These are phyloP conservation scores for Labeo catla DNA, from an alignment of 2,113 vertebrate genomes.

Conservation along the genomic window DNA sequence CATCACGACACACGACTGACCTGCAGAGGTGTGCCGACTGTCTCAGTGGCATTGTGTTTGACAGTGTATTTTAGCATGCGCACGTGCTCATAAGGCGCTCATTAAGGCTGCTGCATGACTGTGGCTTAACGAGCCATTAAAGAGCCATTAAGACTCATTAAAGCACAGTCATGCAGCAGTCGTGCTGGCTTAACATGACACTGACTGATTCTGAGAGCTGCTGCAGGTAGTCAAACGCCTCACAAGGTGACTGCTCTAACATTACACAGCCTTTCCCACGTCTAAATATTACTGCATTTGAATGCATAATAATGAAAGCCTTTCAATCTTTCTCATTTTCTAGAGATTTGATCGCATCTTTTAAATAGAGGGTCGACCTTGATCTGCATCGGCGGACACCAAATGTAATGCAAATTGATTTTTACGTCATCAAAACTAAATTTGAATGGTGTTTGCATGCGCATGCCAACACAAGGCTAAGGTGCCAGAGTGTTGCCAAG, in stretches of 20 bases:
- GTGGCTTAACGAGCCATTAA: constrained; percentile 38
- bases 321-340: background rate
- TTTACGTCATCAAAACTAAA: background rate
- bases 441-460: background rate
- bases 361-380: constrained; percentile 7
- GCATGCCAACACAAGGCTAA: background rate
- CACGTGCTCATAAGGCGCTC: background rate
- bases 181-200: constrained; percentile 39
- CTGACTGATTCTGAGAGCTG: constrained; percentile 33
- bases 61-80: constrained; percentile 18
- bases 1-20: background rate
- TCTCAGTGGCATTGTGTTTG: constrained; percentile 23
- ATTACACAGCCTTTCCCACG: background rate
- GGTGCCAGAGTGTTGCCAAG: background rate
- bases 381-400: background rate
- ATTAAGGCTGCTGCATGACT: constrained; percentile 28
- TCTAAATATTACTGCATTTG: background rate
- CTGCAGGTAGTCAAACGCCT: constrained; percentile 13
- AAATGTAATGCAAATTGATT: constrained; percentile 2
- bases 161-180: constrained; percentile 36
- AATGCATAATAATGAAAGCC: background rate
- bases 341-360: background rate
- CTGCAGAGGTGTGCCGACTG: background rate
- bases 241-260: constrained; percentile 27
- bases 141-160: constrained; percentile 35